These are phyloP conservation scores for Scaptomyza parva DNA, from an alignment of 2,888 invertebrate species.

Conservation along the genomic window DNA sequence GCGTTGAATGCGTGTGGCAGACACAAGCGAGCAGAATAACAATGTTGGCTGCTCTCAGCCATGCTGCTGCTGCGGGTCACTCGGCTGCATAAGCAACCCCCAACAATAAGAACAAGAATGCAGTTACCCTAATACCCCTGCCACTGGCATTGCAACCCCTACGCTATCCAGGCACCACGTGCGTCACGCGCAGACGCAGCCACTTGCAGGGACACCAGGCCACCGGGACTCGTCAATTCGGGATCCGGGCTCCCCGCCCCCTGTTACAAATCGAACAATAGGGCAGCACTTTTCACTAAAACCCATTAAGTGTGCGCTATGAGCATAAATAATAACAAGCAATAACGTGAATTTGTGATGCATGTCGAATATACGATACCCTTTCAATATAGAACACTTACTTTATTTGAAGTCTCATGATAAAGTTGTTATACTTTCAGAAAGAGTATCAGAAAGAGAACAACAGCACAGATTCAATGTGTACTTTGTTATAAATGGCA, in stretches of 20 bases:
- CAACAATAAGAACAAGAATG: conserved; percentile 4
- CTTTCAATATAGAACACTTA: neutral
- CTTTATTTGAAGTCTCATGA: neutral
- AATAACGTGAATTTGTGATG: neutral
- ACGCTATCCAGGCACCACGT: conserved; percentile 59
- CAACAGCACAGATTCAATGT: conserved; percentile 48
- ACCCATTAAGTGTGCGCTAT: conserved; percentile 69
- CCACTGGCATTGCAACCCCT: conserved; percentile 53
- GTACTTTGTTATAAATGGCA: conserved; percentile 69
- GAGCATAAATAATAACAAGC: conserved; percentile 66
- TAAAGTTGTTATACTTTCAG: neutral
- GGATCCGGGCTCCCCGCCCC: conserved; percentile 36
- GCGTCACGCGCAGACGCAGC: conserved; percentile 76
- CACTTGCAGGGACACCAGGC: conserved; percentile 40
- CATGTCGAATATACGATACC: neutral
- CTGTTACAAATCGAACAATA: conserved; percentile 70
- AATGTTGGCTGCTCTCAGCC: conserved; percentile 50
- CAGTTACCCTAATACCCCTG: conserved; percentile 13
- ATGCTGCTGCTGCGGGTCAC: conserved; percentile 73
- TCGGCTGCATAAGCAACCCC: conserved; percentile 64
- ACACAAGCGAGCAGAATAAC: conserved; percentile 62
- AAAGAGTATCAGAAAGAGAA: conserved; percentile 41
- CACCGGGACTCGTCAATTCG: conserved; percentile 20
- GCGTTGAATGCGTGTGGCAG: conserved; percentile 74
- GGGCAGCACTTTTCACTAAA: conserved; percentile 56